Conservation (phyloP, 2,888 invertebrate genomes). For the Elegia similella region DNA sequence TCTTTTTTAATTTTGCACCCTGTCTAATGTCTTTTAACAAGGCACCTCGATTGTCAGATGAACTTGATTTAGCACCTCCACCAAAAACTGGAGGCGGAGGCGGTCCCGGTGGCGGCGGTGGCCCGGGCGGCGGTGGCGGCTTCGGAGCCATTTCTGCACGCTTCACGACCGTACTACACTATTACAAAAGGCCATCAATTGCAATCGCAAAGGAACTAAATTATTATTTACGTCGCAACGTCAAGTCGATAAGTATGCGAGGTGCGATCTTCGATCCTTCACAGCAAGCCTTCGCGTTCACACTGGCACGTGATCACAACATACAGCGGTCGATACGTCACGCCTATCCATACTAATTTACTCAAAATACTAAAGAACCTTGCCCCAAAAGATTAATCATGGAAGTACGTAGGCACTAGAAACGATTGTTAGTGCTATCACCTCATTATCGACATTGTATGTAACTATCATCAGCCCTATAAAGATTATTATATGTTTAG, state of each 20-base stretch:
- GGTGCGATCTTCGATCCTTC: conserved; percentile 30
- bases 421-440: conserved; percentile 62
- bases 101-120: conserved; percentile 84
- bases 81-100: conserved; percentile 78
- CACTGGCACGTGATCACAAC: conserved; percentile 58
- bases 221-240: conserved; percentile 25
- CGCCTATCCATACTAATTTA: conserved; percentile 66
- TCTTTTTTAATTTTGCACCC: conserved; percentile 90
- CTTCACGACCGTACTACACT: conserved; percentile 35
- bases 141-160: conserved; percentile 58
- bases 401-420: conserved; percentile 72
- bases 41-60: conserved; percentile 84
- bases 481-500: not conserved
- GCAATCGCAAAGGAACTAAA: conserved; percentile 15
- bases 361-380: conserved; percentile 70
- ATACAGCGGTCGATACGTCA: conserved; percentile 56
- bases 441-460: conserved; percentile 36
- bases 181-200: conserved; percentile 47
- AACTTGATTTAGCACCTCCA: conserved; percentile 66
- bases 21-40: conserved; percentile 91
- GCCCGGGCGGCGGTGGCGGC: conserved; percentile 85
- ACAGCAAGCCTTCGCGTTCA: conserved; percentile 37
- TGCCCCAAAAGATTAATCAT: conserved; percentile 72
- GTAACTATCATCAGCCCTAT: not conserved
- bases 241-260: conserved; percentile 27